Percentiles rank a stretch among this genome's conserved stretches.
Evolutionary conservation across 2,888 invertebrate genomes (phyloP).

Genomic region (Acanthosepion lycidas): DNA sequence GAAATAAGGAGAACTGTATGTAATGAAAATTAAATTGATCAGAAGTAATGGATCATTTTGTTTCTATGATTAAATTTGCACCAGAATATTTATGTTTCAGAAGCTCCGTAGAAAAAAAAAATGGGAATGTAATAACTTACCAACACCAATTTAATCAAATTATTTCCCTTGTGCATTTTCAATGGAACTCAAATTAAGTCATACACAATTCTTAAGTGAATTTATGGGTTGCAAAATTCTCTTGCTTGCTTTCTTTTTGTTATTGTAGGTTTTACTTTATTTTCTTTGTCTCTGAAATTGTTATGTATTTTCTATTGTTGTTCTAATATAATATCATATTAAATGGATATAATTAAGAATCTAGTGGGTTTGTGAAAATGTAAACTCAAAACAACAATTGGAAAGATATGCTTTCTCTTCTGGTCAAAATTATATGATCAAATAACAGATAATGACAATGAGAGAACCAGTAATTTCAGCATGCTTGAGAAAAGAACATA

Average conservation of each 20-base stretch:
- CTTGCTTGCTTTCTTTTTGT: not conserved
- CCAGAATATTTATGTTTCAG: slow-evolving; percentile 1
- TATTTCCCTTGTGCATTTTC: slow-evolving; percentile 6
- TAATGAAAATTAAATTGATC: slow-evolving; percentile 33
- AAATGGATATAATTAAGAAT: slow-evolving; percentile 33
- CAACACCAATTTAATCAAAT: slow-evolving; percentile 23
- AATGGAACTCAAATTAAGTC: not conserved
- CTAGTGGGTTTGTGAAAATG: not conserved
- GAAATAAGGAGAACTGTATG: slow-evolving; percentile 7
- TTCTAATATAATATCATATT: not conserved
- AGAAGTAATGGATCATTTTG: slow-evolving; percentile 33
- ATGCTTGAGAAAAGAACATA: not conserved
- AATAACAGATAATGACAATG: not conserved
- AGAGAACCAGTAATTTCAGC: not conserved
- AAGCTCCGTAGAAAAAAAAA: not conserved
- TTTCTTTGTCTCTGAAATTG: not conserved
- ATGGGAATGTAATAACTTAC: not conserved
- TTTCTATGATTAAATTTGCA: not conserved
- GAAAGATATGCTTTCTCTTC: not conserved
- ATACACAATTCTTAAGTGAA: not conserved
- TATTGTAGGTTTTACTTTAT: not conserved
- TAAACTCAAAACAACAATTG: not conserved
- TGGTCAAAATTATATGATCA: not conserved
- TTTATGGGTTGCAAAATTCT: slow-evolving; percentile 33
- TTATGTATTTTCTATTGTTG: not conserved